A percentile compares a stretch with the other conserved stretches of the same genome.
These are phyloP conservation scores for Gymnoscopelus microlampas DNA, from an alignment of 2,797 vertebrate genomes.

Conservation along the genomic window DNA sequence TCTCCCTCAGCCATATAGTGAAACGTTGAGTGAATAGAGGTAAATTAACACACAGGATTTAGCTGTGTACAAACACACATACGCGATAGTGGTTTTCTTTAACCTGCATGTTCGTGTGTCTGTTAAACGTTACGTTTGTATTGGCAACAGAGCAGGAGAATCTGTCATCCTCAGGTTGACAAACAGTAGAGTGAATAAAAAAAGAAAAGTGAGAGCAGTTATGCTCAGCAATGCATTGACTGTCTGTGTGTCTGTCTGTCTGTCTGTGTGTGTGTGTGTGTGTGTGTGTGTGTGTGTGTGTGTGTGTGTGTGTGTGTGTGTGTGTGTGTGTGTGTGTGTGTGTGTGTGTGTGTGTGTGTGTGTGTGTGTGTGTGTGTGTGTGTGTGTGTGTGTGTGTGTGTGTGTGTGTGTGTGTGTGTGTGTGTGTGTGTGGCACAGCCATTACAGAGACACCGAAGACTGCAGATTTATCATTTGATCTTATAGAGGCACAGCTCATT, in stretches of 20 bases:
- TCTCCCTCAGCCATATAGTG: no score
- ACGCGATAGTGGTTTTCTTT: constrained; percentile 3
- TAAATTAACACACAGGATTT: no score
- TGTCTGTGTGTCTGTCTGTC: background rate
- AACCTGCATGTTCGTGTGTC: constrained; percentile 31
- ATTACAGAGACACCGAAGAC: constrained; percentile 22
- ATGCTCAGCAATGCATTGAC: constrained; percentile 10
- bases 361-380: no score
- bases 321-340: no score
- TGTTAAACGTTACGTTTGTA: constrained; percentile 23
- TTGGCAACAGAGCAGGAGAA: constrained; percentile 12
- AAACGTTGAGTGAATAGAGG: no score
- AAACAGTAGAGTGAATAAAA: constrained; percentile 24
- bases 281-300: no score
- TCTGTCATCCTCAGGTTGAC: constrained; percentile 26
- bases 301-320: no score
- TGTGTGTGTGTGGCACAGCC: constrained; percentile 17
- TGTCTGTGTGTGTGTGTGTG: background rate
- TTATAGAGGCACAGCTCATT: constrained; percentile 6
- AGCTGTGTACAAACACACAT: background rate
- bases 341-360: no score
- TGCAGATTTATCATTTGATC: constrained; percentile 18
- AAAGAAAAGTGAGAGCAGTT: constrained; percentile 14
- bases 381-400: no score
- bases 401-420: background rate